Conservation (phyloP, 1,140 invertebrate genomes). For the Drosophila rufa region DNA sequence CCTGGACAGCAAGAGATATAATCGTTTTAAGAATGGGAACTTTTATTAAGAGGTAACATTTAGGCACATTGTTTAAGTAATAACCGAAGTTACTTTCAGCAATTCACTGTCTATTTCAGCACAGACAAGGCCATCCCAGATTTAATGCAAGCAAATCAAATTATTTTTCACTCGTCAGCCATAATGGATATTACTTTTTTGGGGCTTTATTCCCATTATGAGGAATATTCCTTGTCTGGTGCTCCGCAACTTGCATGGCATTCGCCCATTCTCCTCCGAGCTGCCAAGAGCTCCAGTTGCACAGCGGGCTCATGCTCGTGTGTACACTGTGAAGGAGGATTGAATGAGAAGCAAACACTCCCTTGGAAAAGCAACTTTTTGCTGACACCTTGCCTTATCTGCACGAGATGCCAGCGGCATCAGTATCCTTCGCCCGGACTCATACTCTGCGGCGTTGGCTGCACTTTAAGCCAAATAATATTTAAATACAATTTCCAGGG, state of each 20-base stretch:
- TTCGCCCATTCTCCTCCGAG: constrained; percentile 22
- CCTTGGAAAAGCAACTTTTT: constrained; percentile 36
- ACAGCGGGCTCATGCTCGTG: constrained; percentile 9
- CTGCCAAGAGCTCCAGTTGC: constrained; percentile 25
- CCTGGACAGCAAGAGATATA: background rate
- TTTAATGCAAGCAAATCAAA: constrained; percentile 19
- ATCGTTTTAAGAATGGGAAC: background rate
- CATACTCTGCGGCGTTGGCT: background rate
- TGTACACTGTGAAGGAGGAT: constrained; percentile 29
- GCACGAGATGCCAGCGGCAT: constrained; percentile 21
- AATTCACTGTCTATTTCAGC: background rate
- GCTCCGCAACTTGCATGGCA: constrained; percentile 28
- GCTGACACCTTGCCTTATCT: constrained; percentile 59
- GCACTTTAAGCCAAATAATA: constrained; percentile 58
- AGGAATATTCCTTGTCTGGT: background rate
- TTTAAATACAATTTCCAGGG: constrained; percentile 68
- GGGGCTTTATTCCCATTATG: background rate
- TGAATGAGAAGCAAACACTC: constrained; percentile 38
- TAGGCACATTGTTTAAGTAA: background rate
- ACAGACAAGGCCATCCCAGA: background rate
- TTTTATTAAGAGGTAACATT: no score
- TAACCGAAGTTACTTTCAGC: background rate
- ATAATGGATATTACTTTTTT: constrained; percentile 15
- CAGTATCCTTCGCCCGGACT: constrained; percentile 24
- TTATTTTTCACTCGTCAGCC: constrained; percentile 1